Evolutionary conservation across 2,113 vertebrate genomes (phyloP).

Genomic region (Cettia cetti): DNA sequence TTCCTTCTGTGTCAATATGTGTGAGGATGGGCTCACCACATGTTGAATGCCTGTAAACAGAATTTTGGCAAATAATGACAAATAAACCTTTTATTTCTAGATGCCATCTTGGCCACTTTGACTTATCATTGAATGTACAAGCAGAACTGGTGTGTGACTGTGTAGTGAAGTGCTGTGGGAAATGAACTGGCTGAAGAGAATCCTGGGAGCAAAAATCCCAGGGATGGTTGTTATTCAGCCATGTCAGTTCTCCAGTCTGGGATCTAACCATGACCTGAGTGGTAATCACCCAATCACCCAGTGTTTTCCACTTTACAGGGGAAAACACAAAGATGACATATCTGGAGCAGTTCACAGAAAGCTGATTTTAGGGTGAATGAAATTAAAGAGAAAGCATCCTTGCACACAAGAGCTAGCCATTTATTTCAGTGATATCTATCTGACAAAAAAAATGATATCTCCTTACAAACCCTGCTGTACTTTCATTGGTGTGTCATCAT

Average conservation of each 20-base stretch:
- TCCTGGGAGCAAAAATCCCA: background rate
- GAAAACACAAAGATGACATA: background rate
- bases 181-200: background rate
- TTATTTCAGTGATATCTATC: background rate
- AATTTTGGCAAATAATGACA: background rate
- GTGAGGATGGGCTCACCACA: background rate
- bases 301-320: background rate
- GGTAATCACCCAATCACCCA: background rate
- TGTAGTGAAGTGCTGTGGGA: background rate
- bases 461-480: background rate
- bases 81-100: background rate
- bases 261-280: background rate
- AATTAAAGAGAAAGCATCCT: background rate
- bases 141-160: background rate
- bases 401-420: background rate
- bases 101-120: background rate
- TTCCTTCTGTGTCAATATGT: fast-evolving
- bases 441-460: background rate
- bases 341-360: background rate
- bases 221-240: background rate
- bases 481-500: background rate
- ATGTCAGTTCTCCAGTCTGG: background rate
- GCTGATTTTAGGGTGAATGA: background rate
- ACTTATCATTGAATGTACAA: background rate
- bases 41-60: background rate